Evolutionary conservation across 1,140 invertebrate genomes (phyloP), one percentile per base, ranked within the genome.

Genomic region (Heliconius eleuchia): DNA sequence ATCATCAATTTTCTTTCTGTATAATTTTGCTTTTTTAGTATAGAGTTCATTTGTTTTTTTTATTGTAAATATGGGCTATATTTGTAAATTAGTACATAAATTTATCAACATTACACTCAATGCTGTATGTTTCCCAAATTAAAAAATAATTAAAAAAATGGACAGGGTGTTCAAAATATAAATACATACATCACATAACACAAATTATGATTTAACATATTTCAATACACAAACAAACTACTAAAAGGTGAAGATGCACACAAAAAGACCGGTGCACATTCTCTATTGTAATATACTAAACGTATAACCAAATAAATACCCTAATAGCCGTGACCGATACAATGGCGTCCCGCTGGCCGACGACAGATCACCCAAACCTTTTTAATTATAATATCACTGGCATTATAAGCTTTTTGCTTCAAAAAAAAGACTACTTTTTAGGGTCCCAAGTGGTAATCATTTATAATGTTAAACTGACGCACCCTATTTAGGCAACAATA

Each of bases 361-460:
- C 87, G 86, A 88, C 89, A 90, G 89, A 83, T 86, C 86, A 86
- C 87, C 86, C 87, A 84, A 42, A 84, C 85, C 88, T 88, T 91
- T 92, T 91, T 94, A 94, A 94, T 94, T 94, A 94, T 90, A 94
- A 94, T 94, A 94, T 94, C 91, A 94, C 87, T 89, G 88, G 90
- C 88, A 91, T 92, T 92, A 91, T 89, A 90, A 89, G 86, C 78
- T 92, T 93, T 93, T 94, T 92, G 86, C 85, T 82, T 73, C 81
- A 60, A 87, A 85, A 91, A 86, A 82, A 83, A 78, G 83, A 89
- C 89, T 91, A 92, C 90, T 90, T 89, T 91, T 91, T 81, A 80
- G 80, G 82, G 76, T 75, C 77, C 82, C 81, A 80, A 80, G 72
- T 80, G 82, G 80, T 79, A 66, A 78, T 77, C 75, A 30, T 81